Base-by-base conservation (phyloP, 2,113 vertebrate species). In the Engraulis encrasicolus region DNA sequence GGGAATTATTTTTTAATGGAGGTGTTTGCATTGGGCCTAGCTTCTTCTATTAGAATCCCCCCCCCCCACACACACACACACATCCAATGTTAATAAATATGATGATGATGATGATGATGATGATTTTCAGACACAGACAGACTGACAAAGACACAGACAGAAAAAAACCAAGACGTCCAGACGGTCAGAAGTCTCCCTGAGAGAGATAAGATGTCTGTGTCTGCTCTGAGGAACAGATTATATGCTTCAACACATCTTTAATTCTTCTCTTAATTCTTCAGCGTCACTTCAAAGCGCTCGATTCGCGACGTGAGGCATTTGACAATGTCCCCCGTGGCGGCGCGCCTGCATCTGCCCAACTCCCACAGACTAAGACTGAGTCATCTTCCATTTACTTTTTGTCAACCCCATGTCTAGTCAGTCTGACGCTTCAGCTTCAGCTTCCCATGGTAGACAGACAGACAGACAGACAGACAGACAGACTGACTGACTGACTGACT, bases 1-100 rank as follows among this genome's bases (percentile, higher is more conserved):
- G 52, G 71, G 74, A 52, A 77, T 81, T 81, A 38, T 80, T 80
- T 54, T 50, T 86, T 61, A 83, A 36, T 78, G 79, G 50, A 4
- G 31, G 66, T 27, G 27, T 74, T 66, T 74, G 66, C 66, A 36
- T n/a, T n/a, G n/a, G n/a, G n/a, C n/a, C n/a, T n/a, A n/a, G n/a
- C n/a, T n/a, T n/a, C n/a, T n/a, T n/a, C n/a, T n/a, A n/a, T n/a
- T n/a, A n/a, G n/a, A n/a, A n/a, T n/a, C 40, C 40, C 40, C 40
- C 40, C 40, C 40, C 3, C 40, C 40, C 40, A 3, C 40, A 3
- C 40, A 3, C 40, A 3, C 40, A 3, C 40, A 3, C 40, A 3
- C 40, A 5, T 9, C 40, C 40, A 3, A 45, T 45, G 9, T 3
- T 45, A 45, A 45, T 45, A 45, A 45, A 9, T 45, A 45, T 45